These are phyloP conservation scores for Cremastobaeus sp. DNA, from an alignment of 2,888 invertebrate species.

Conservation along the genomic window DNA sequence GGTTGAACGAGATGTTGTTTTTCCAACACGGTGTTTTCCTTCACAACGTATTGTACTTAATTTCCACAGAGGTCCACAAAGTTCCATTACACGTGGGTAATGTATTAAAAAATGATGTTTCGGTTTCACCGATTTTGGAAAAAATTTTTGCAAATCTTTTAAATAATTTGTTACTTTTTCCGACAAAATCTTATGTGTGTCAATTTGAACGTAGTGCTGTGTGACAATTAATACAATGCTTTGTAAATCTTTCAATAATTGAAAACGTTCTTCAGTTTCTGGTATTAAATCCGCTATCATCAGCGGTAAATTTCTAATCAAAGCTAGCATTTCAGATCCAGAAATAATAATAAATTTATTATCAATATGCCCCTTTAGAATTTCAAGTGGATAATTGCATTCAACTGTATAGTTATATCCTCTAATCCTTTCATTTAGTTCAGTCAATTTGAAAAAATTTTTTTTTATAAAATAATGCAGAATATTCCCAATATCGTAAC, in stretches of 20 bases:
- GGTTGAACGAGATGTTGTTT: too few species aligned
- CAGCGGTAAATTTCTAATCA: slow-evolving; percentile 21
- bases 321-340: slow-evolving; percentile 35
- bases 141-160: slow-evolving; percentile 18
- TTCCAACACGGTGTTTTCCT: too few species aligned
- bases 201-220: not conserved
- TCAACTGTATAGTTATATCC: not conserved
- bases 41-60: slow-evolving; percentile 20
- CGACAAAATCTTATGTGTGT: slow-evolving; percentile 1
- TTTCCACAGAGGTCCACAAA: slow-evolving; percentile 44
- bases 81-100: slow-evolving; percentile 44
- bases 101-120: slow-evolving; percentile 54
- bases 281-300: slow-evolving; percentile 14
- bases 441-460: not conserved
- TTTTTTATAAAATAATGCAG: not conserved
- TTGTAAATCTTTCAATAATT: slow-evolving; percentile 11
- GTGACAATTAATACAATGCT: slow-evolving; percentile 4
- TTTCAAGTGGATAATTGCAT: not conserved
- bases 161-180: slow-evolving; percentile 26
- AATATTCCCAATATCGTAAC: slow-evolving; percentile 9
- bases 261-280: not conserved
- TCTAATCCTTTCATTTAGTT: slow-evolving; percentile 37
- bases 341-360: slow-evolving; percentile 24
- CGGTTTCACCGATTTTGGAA: slow-evolving; percentile 28
- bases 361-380: not conserved